Evolutionary conservation across 2,113 vertebrate genomes (phyloP), one percentile per base, ranked within the genome.

Genomic region (Pseudorhombus dupliciocellatus): DNA sequence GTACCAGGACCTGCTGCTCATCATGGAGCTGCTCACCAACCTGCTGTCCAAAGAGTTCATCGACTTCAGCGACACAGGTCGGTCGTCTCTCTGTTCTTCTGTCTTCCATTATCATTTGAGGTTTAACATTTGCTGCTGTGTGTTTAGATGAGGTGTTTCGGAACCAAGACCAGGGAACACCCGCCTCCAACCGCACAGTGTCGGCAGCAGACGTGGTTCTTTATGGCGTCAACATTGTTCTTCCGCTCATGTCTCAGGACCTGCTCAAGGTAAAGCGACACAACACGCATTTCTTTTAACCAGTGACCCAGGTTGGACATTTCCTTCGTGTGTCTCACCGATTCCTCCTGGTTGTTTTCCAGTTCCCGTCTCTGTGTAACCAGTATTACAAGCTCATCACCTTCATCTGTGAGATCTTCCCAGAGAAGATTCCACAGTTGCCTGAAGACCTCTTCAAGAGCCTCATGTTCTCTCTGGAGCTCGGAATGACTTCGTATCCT

Each of bases 401-500:
- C 67, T 99, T 99, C 94, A 99, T 99, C 90, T 99, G 98, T 91
- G 98, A 99, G 92, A 98, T 99, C 92, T 99, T 99, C 80, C 98
- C 98, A 80, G 98, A 99, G 83, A 99, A 99, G 93, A 99, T 99
- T 93, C 97, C 98, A 14, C 97, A 97, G 85, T 95, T 99, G 85
- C 98, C 98, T 22, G 98, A 99, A 73, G 98, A 99, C 61, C 94
- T 99, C 53, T 99, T 99, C 91, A 99, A 99, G 89, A 99, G 97
- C 87, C 93, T 99, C 59, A 99, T 99, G 97, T 98, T 96, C 91
- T 99, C 98, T 11, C 87, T 99, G 86, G 98, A 99, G 88, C 92
- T 99, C 79, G 98, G 98, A 58, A 98, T 99, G 97, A 98, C 98
- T 60, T 96, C 97, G 93, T 99, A 99, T 99, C 98, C 97, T 99